phyloP scores from a whole-genome alignment of 2,797 vertebrate species.

The Spinus pinus region DNA sequence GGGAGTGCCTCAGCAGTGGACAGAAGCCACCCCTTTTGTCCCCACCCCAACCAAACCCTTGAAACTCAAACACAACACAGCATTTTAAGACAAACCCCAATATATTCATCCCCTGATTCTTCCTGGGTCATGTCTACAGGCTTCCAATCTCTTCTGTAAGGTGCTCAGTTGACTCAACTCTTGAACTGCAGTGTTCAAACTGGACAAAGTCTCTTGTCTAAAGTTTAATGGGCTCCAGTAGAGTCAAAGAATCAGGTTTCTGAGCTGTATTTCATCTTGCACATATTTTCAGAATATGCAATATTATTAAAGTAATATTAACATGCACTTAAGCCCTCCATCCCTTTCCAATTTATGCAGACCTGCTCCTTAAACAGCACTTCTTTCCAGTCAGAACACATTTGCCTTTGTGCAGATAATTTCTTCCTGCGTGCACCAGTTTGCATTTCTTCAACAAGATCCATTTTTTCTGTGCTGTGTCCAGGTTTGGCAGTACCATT shows the following conservation, averaged over 20 bases:
- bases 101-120: background rate
- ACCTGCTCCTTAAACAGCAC: background rate
- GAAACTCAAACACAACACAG: background rate
- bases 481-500: background rate
- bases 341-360: background rate
- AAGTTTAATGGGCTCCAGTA: background rate
- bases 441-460: background rate
- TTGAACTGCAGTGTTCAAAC: background rate
- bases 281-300: background rate
- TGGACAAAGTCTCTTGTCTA: background rate
- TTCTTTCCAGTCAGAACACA: background rate
- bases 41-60: background rate
- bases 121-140: background rate
- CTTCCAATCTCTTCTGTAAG: rapidly evolving
- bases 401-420: background rate
- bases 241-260: background rate
- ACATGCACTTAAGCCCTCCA: background rate
- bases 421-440: background rate
- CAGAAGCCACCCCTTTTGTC: background rate
- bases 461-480: background rate
- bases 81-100: background rate
- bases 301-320: background rate
- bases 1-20: rapidly evolving
- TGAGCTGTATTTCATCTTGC: background rate
- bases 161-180: background rate